A percentile compares a stretch with the other conserved stretches of the same genome.
Evolutionary conservation across 1,140 invertebrate species (phyloP).

Genomic region (Diabrotica virgifera): DNA sequence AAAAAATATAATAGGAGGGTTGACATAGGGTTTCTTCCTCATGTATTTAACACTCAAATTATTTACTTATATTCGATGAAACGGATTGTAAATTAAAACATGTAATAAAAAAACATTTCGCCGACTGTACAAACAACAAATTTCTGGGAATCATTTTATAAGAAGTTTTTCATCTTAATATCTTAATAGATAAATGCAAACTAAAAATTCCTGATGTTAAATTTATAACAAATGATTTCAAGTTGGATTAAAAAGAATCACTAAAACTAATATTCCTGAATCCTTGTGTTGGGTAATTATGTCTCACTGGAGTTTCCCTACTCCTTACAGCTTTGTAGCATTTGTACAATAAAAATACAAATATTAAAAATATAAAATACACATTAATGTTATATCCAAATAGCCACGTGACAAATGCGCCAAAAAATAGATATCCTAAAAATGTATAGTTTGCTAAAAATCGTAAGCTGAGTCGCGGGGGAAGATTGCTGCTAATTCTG

Average conservation of each 20-base stretch:
- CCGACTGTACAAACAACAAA: no score
- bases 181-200: no score
- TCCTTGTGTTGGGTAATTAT: slow-evolving; percentile 35
- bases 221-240: no score
- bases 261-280: slow-evolving; percentile 40
- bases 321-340: slow-evolving; percentile 30
- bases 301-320: slow-evolving; percentile 20
- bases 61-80: no score
- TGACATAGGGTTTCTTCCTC: no score
- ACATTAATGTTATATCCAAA: slow-evolving; percentile 34
- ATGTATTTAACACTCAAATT: no score
- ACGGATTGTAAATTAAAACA: no score
- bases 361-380: slow-evolving; percentile 34
- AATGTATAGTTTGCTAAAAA: slow-evolving; percentile 64
- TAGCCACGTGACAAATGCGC: slow-evolving; percentile 29
- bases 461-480: slow-evolving; percentile 68
- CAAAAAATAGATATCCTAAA: slow-evolving; percentile 46
- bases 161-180: no score
- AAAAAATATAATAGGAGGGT: no score
- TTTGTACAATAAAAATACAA: slow-evolving; percentile 35
- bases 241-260: slow-evolving; percentile 32
- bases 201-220: no score
- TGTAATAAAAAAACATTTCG: no score
- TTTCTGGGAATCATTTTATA: no score
- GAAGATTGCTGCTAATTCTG: slow-evolving; percentile 55